Evolutionary conservation across 2,113 vertebrate genomes (phyloP).

Genomic region (Cisticola juncidis): DNA sequence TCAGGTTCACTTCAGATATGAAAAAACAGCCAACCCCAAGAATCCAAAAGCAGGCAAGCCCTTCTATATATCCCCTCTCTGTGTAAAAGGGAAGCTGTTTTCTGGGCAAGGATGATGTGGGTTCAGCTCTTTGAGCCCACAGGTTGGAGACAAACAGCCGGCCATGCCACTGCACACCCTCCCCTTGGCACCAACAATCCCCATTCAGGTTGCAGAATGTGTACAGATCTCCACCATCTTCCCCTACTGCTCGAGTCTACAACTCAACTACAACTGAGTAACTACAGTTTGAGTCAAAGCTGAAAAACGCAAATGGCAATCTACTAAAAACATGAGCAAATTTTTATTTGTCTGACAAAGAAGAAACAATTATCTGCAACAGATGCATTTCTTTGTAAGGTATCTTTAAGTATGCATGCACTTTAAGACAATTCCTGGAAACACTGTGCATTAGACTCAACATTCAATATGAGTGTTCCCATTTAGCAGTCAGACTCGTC

Average conservation of each 20-base stretch:
- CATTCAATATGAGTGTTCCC: neutral
- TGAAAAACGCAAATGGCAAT: neutral
- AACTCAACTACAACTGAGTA: too few relatives aligned
- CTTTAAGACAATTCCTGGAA: constrained; percentile 1
- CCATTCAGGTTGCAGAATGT: neutral
- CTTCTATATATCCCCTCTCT: neutral
- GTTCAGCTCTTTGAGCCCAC: neutral
- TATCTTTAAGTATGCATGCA: neutral
- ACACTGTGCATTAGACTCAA: neutral
- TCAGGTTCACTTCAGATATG: neutral
- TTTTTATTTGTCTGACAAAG: neutral
- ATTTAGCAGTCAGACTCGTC: neutral
- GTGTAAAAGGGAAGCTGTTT: neutral
- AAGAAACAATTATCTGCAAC: neutral
- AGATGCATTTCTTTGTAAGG: neutral
- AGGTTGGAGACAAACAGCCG: accelerated
- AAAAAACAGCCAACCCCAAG: neutral
- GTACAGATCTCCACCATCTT: neutral
- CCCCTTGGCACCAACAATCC: neutral
- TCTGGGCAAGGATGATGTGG: accelerated
- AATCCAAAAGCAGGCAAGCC: accelerated
- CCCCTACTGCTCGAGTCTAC: too few relatives aligned
- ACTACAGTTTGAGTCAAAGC: neutral
- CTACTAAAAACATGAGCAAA: neutral
- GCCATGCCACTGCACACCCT: accelerated